Percentiles rank a stretch among this genome's conserved stretches.
phyloP scores from a whole-genome alignment of 2,888 invertebrate species.

The Caenorhabditis sulstoni region DNA sequence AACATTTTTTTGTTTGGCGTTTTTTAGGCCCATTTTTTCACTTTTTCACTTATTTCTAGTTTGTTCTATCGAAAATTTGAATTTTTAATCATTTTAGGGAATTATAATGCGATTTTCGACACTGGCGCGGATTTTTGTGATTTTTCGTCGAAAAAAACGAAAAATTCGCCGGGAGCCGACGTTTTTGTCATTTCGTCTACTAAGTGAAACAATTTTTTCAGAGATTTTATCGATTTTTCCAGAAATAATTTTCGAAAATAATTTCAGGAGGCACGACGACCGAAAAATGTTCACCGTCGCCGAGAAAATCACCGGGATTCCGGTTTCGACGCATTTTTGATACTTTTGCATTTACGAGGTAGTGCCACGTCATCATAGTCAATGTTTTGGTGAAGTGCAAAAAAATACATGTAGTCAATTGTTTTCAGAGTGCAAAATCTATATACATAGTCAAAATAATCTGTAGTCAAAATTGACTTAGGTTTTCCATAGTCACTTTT shows the following conservation, averaged over 20 bases:
- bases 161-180: conserved; percentile 45
- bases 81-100: conserved; percentile 1
- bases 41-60: no score
- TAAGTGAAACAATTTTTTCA: conserved; percentile 23
- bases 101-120: conserved; percentile 28
- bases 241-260: not conserved
- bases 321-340: conserved; percentile 51
- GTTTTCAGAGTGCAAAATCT: no score
- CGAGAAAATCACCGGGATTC: conserved; percentile 47
- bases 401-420: no score
- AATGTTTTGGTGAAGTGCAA: not conserved
- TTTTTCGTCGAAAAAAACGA: conserved; percentile 44
- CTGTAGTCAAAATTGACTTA: no score
- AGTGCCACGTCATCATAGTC: not conserved
- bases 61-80: no score
- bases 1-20: not conserved
- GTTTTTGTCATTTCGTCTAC: conserved; percentile 32
- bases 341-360: conserved; percentile 47
- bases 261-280: conserved; percentile 34
- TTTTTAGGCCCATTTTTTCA: conserved; percentile 1
- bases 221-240: not conserved
- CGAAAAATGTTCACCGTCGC: conserved; percentile 23
- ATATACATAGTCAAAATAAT: no score
- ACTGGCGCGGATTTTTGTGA: conserved; percentile 29
- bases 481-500: no score